Conservation (phyloP, 1,140 invertebrate species). For the Oreohelix idahoensis region DNA sequence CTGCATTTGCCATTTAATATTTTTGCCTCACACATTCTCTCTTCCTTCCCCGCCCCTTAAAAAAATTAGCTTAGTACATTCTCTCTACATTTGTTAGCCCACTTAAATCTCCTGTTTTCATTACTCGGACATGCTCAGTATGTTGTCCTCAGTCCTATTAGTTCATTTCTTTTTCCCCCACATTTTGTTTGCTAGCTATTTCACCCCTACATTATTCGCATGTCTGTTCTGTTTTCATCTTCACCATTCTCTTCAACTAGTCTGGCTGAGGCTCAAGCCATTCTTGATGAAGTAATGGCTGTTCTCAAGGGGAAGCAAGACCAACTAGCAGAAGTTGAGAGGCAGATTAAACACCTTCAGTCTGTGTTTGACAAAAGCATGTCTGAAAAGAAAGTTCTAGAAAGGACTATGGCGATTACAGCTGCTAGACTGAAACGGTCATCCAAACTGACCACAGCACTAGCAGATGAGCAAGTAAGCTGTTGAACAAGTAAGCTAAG, state of each 20-base stretch:
- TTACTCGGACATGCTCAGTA: neutral
- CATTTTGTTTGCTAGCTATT: too few relatives aligned
- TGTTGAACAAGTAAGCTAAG: too few relatives aligned
- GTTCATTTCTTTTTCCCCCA: neutral
- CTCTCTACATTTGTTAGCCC: too few relatives aligned
- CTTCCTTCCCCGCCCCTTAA: too few relatives aligned
- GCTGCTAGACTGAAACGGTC: slow-evolving; percentile 84
- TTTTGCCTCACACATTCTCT: too few relatives aligned
- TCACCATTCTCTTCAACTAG: slow-evolving; percentile 67
- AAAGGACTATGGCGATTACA: slow-evolving; percentile 81
- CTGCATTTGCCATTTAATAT: too few relatives aligned
- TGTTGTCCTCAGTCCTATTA: neutral
- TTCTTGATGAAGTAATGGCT: slow-evolving; percentile 70
- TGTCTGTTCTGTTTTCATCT: neutral
- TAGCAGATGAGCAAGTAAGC: slow-evolving; percentile 84
- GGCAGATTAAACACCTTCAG: slow-evolving; percentile 72
- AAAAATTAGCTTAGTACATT: too few relatives aligned
- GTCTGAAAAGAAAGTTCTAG: slow-evolving; percentile 77
- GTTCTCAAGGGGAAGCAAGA: slow-evolving; percentile 71
- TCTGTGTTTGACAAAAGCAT: slow-evolving; percentile 74
- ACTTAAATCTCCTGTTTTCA: too few relatives aligned
- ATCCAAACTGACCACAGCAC: slow-evolving; percentile 85
- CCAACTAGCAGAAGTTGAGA: slow-evolving; percentile 71
- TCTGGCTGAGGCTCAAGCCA: slow-evolving; percentile 75
- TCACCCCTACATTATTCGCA: neutral